Conservation (phyloP, 2,888 invertebrate species). For the Exephanes ischioxanthus region DNA sequence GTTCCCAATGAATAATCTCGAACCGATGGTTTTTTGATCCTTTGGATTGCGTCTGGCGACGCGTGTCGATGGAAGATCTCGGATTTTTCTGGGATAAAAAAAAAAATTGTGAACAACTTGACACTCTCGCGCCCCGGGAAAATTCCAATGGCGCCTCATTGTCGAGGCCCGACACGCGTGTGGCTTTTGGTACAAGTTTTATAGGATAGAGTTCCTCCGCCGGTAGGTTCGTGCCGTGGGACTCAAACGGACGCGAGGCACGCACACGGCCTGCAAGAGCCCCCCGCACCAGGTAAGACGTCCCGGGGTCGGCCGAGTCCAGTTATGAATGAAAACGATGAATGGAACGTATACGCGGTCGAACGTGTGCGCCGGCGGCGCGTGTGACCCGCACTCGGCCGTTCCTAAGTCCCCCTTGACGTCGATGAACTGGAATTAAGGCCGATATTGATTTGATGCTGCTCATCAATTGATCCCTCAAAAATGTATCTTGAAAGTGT, state of each 20-base stretch:
- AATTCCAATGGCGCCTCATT: background rate
- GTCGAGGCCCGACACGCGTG: background rate
- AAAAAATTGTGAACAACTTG: background rate
- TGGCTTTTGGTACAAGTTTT: background rate
- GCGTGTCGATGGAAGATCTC: background rate
- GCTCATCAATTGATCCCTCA: background rate
- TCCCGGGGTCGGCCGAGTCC: conserved; percentile 62
- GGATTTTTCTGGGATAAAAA: background rate
- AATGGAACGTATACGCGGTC: conserved; percentile 67
- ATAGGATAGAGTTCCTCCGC: conserved; percentile 47
- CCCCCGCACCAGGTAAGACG: conserved; percentile 65
- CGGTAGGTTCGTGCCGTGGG: conserved; percentile 65
- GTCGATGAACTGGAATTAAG: conserved; percentile 38
- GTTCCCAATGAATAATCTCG: background rate
- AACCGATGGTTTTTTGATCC: background rate
- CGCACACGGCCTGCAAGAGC: conserved; percentile 58
- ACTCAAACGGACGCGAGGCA: conserved; percentile 64
- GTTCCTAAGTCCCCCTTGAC: conserved; percentile 43
- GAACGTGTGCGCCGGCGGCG: conserved; percentile 67
- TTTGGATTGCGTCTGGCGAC: too few relatives aligned
- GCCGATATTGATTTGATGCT: background rate
- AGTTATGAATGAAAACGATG: conserved; percentile 75
- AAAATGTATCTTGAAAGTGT: background rate
- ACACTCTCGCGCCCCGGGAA: background rate
- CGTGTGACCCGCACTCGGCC: conserved; percentile 57